These are phyloP conservation scores for Pollenia labialis DNA, from an alignment of 2,888 invertebrate species.

Conservation along the genomic window DNA sequence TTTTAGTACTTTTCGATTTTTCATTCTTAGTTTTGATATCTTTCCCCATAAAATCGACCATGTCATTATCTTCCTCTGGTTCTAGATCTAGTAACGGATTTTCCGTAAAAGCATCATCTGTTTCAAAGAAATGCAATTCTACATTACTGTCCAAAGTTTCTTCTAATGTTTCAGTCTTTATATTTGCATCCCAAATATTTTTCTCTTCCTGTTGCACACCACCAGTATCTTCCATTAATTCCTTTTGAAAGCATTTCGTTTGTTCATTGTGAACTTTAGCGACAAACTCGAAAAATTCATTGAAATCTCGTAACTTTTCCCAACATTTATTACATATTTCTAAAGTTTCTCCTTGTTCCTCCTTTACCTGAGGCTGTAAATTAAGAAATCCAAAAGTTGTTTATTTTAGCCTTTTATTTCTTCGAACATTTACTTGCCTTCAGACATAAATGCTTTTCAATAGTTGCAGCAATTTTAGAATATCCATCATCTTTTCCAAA, in stretches of 20 bases:
- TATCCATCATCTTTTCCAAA: slow-evolving; percentile 77
- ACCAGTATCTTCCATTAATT: slow-evolving; percentile 18
- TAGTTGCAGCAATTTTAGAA: slow-evolving; percentile 78
- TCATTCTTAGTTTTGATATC: slow-evolving; percentile 43
- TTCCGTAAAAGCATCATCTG: slow-evolving; percentile 71
- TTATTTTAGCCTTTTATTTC: not conserved
- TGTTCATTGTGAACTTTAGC: slow-evolving; percentile 79
- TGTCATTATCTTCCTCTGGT: slow-evolving; percentile 70
- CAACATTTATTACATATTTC: slow-evolving; percentile 82
- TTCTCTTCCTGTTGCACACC: not conserved
- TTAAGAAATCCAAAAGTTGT: not conserved
- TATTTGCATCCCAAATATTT: slow-evolving; percentile 37
- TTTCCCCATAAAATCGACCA: slow-evolving; percentile 72
- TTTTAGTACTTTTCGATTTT: slow-evolving; percentile 40
- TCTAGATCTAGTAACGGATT: slow-evolving; percentile 78
- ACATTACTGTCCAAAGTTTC: slow-evolving; percentile 49
- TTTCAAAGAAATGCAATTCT: slow-evolving; percentile 41
- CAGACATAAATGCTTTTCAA: slow-evolving; percentile 82
- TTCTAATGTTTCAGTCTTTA: slow-evolving; percentile 73
- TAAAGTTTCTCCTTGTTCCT: slow-evolving; percentile 77
- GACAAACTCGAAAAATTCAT: slow-evolving; percentile 81
- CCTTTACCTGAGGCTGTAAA: slow-evolving; percentile 77
- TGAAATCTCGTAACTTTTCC: slow-evolving; percentile 81
- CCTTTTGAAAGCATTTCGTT: slow-evolving; percentile 64
- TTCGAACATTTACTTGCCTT: slow-evolving; percentile 67